Evolutionary conservation across 2,888 invertebrate genomes (phyloP).

Genomic region (Agrochola lychnidis): DNA sequence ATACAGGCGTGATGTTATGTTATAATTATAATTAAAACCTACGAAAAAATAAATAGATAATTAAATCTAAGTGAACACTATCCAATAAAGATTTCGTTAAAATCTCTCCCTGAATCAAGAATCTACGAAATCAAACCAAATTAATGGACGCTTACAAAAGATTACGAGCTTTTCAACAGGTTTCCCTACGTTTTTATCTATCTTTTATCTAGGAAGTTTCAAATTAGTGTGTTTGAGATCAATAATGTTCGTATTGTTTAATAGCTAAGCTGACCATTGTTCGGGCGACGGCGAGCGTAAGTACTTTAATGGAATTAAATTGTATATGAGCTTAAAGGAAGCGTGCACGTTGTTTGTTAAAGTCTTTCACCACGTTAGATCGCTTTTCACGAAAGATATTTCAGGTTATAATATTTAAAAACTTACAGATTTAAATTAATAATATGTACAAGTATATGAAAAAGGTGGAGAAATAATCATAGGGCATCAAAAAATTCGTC

Average conservation of each 20-base stretch:
- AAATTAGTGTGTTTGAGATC: conserved; percentile 51
- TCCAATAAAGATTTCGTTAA: not conserved
- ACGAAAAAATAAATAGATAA: not conserved
- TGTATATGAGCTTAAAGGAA: conserved; percentile 71
- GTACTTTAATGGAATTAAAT: conserved; percentile 77
- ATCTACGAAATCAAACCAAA: conserved; percentile 9
- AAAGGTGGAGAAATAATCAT: too few relatives aligned
- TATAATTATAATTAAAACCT: not conserved
- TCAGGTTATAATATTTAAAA: not conserved
- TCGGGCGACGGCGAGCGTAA: conserved; percentile 65
- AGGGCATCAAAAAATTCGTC: too few relatives aligned
- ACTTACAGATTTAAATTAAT: too few relatives aligned
- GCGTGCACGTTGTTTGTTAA: conserved; percentile 58
- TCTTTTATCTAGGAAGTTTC: conserved; percentile 4
- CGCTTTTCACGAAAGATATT: conserved; percentile 28
- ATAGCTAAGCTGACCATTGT: conserved; percentile 75
- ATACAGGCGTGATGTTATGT: too few relatives aligned
- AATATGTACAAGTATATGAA: too few relatives aligned
- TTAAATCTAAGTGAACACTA: not conserved
- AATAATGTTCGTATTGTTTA: conserved; percentile 71
- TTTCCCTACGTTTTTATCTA: not conserved
- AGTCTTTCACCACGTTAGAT: conserved; percentile 36
- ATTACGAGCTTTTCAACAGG: conserved; percentile 9
- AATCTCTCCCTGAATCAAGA: not conserved
- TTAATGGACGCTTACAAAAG: conserved; percentile 1